A percentile compares a stretch with the other conserved stretches of the same genome.
phyloP scores from a whole-genome alignment of 2,797 vertebrate genomes.

The Anguilla megastoma region DNA sequence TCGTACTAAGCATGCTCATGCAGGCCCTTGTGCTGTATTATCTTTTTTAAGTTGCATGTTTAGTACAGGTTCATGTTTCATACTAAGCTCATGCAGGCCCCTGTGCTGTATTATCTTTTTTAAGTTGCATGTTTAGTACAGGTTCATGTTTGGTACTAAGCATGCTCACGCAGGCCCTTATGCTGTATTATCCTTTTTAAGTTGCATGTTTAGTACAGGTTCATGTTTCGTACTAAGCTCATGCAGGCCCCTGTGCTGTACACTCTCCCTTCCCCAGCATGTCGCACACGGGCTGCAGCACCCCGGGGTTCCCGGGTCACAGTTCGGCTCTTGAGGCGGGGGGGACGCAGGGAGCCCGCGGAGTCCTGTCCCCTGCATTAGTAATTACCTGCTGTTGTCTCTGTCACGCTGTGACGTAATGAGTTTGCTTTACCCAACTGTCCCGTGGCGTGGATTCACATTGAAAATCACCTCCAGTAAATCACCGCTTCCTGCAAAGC shows the following conservation, averaged over 20 bases:
- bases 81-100: neutral
- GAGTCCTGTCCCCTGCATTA: constrained; percentile 41
- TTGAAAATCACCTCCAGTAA: constrained; percentile 46
- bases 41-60: no score
- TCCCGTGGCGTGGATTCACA: constrained; percentile 47
- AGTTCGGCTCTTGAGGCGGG: neutral
- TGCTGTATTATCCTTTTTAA: neutral
- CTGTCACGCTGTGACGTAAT: constrained; percentile 62
- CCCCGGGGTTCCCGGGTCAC: neutral
- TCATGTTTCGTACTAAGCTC: no score
- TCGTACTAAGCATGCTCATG: no score
- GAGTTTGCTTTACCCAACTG: constrained; percentile 52
- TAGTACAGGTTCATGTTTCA: no score
- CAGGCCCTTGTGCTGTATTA: no score
- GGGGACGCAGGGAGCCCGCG: constrained; percentile 39
- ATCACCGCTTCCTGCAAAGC: constrained; percentile 39
- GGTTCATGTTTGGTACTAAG: no score
- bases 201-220: no score
- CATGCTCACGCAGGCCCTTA: neutral
- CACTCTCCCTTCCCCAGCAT: neutral
- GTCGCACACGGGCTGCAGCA: neutral
- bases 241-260: neutral
- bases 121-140: neutral
- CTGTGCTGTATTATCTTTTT: neutral
- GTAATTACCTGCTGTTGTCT: constrained; percentile 59